These are phyloP conservation scores for Sesamia inferens DNA, from an alignment of 2,888 invertebrate genomes.

Conservation along the genomic window DNA sequence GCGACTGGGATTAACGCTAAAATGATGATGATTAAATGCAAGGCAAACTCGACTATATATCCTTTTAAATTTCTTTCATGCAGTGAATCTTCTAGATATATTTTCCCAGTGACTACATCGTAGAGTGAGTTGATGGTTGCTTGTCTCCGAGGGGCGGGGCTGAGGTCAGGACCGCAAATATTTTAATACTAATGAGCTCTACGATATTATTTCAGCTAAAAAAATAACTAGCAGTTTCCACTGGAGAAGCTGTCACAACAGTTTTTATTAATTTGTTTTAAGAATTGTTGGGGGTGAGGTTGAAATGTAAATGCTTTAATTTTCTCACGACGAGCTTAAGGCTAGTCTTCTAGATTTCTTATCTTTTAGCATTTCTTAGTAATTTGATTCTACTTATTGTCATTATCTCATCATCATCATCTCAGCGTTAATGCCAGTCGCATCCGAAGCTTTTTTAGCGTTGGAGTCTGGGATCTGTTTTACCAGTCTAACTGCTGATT, in stretches of 20 bases:
- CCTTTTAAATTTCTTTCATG: background rate
- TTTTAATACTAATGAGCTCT: conserved; percentile 57
- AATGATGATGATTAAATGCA: too few relatives aligned
- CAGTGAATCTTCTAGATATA: conserved; percentile 15
- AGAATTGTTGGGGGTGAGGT: background rate
- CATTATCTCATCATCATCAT: too few relatives aligned
- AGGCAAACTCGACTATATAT: too few relatives aligned
- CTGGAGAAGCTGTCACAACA: conserved; percentile 13
- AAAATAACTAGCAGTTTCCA: conserved; percentile 36
- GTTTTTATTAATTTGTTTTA: conserved; percentile 7
- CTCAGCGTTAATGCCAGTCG: too few relatives aligned
- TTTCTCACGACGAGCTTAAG: background rate
- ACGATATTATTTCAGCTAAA: conserved; percentile 47
- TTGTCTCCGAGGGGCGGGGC: conserved; percentile 27
- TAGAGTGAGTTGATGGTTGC: conserved; percentile 35
- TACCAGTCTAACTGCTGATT: too few relatives aligned
- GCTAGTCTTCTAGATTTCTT: background rate
- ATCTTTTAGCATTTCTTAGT: background rate
- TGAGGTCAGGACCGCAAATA: conserved; percentile 51
- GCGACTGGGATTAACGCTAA: too few relatives aligned
- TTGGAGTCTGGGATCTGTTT: too few relatives aligned
- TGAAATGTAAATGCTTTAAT: conserved; percentile 9
- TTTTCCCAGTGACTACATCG: background rate
- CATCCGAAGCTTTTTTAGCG: too few relatives aligned
- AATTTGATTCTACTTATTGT: background rate